Evolutionary conservation across 1,140 invertebrate species (phyloP).

Genomic region (Drosophila serrata): DNA sequence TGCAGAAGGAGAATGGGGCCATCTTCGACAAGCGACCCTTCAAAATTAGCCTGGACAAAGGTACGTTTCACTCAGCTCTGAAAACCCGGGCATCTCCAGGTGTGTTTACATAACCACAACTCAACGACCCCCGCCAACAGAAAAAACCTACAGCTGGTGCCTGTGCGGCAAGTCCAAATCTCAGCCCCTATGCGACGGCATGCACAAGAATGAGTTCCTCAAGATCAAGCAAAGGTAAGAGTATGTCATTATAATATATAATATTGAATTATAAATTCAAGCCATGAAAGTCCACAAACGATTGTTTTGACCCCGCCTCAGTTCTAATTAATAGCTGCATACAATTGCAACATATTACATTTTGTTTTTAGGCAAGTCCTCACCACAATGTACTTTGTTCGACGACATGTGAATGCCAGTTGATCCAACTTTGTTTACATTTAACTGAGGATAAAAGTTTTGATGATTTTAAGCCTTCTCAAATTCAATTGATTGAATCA

Average conservation of each 20-base stretch:
- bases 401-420: no score
- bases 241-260: background rate
- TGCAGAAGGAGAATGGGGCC: conserved; percentile 89
- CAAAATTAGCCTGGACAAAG: conserved; percentile 90
- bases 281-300: background rate
- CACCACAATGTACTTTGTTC: no score
- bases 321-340: background rate
- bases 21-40: conserved; percentile 96
- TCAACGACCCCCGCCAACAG: conserved; percentile 67
- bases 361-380: no score
- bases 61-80: conserved; percentile 50
- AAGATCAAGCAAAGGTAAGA: conserved; percentile 89
- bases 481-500: no score
- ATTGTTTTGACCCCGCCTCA: no score
- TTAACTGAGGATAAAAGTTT: no score
- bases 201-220: conserved; percentile 92
- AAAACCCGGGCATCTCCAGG: background rate
- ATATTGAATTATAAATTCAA: background rate
- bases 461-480: no score
- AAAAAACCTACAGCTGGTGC: conserved; percentile 97
- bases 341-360: background rate
- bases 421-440: no score
- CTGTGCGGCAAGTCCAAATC: conserved; percentile 95
- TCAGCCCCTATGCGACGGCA: conserved; percentile 98
- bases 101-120: conserved; percentile 75